phyloP scores from a whole-genome alignment of 2,113 vertebrate species.

The Aspidoscelis tigris region DNA sequence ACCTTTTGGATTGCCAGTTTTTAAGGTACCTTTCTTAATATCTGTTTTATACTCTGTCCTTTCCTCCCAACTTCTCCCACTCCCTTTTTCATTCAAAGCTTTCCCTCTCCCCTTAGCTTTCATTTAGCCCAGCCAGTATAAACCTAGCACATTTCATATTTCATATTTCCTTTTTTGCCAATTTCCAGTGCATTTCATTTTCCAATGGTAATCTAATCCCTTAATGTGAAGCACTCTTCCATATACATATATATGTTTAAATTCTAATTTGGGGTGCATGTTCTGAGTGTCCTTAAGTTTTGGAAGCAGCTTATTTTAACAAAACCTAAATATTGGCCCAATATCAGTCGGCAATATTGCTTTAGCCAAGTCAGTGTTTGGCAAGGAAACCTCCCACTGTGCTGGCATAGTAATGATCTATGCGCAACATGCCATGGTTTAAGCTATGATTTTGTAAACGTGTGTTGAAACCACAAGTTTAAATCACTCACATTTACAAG shows the following conservation, averaged over 20 bases:
- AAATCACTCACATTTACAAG: neutral
- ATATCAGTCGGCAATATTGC: constrained; percentile 32
- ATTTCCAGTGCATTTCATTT: constrained; percentile 35
- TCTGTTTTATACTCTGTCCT: constrained; percentile 29
- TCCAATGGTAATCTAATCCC: constrained; percentile 14
- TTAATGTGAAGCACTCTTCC: neutral
- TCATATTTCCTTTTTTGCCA: constrained; percentile 34
- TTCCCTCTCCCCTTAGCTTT: neutral
- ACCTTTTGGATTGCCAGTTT: constrained; percentile 20
- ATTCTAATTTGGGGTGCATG: constrained; percentile 33
- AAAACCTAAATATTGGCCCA: constrained; percentile 26
- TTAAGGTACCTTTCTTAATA: neutral
- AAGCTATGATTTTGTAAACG: constrained; percentile 14
- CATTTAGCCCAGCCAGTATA: constrained; percentile 30
- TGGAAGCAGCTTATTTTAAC: constrained; percentile 34
- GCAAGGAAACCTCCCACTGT: constrained; percentile 17
- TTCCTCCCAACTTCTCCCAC: neutral
- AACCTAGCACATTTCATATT: constrained; percentile 27
- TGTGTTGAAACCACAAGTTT: accelerated
- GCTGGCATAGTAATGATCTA: constrained; percentile 5
- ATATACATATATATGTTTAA: neutral
- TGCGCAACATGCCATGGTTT: constrained; percentile 15
- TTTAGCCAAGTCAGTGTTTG: constrained; percentile 16
- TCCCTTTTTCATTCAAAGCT: constrained; percentile 24
- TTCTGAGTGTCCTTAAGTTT: constrained; percentile 25